These are phyloP conservation scores for Saguinus midas DNA, from an alignment of 2,113 vertebrate species.

Conservation along the genomic window DNA sequence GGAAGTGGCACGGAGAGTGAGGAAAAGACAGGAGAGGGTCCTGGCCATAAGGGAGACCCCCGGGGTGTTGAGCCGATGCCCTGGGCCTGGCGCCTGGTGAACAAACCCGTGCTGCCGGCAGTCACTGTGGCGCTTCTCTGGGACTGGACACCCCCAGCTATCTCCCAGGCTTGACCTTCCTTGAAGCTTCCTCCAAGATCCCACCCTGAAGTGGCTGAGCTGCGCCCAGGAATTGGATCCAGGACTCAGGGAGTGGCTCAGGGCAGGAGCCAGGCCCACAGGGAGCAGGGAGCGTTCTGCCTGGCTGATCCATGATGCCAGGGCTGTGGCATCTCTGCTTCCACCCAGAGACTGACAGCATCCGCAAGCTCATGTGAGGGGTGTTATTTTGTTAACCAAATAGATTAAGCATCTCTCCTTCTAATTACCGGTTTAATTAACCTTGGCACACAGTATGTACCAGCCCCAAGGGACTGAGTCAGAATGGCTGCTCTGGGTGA, in stretches of 20 bases:
- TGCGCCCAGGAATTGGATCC: neutral
- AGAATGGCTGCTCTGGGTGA: conserved; percentile 49
- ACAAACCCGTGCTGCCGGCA: neutral
- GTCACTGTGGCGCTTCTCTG: neutral
- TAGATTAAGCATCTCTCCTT: conserved; percentile 77
- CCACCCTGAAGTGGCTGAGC: neutral
- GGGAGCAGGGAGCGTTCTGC: neutral
- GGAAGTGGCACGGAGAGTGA: neutral
- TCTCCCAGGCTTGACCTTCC: neutral
- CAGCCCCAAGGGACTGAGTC: conserved; percentile 67
- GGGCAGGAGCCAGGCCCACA: neutral
- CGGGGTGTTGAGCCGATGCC: no score
- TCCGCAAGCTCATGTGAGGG: neutral
- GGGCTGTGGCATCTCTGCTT: neutral
- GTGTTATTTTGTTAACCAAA: conserved; percentile 76
- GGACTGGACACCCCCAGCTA: neutral
- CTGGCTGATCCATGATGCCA: neutral
- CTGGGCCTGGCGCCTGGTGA: neutral
- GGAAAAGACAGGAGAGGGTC: accelerated
- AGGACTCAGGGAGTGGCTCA: neutral
- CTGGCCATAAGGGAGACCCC: accelerated
- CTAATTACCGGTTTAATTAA: conserved; percentile 81
- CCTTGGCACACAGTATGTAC: conserved; percentile 77
- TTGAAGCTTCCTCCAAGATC: neutral
- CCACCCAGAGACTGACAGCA: neutral